Conservation (phyloP, 2,113 vertebrate species). For the Syngnathoides biaculeatus region DNA sequence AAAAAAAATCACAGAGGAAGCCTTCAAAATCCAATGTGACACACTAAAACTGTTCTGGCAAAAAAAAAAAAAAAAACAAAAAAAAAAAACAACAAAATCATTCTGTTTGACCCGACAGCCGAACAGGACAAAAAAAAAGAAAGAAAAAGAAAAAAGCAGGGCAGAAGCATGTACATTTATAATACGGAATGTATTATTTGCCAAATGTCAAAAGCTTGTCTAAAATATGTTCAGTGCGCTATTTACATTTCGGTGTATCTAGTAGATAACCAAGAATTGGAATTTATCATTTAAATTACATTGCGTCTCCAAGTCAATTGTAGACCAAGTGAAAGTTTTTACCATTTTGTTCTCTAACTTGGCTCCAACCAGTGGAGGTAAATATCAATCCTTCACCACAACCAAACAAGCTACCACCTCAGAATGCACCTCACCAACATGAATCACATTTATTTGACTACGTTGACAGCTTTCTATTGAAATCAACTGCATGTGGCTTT, state of each 20-base stretch:
- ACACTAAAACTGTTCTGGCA: too few species aligned
- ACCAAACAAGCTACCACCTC: background rate
- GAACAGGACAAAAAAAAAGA: too few species aligned
- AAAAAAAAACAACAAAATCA: too few species aligned
- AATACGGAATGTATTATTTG: background rate
- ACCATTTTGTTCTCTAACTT: background rate
- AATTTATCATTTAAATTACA: background rate
- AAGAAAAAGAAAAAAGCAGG: too few species aligned
- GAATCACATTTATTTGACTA: conserved; percentile 16
- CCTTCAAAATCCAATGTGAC: too few species aligned
- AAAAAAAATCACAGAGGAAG: too few species aligned
- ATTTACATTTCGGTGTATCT: background rate
- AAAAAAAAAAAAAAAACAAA: too few species aligned
- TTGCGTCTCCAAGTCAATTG: background rate
- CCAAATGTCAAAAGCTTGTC: background rate
- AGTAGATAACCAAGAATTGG: background rate
- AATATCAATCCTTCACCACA: background rate
- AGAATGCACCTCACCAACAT: background rate
- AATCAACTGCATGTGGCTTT: background rate
- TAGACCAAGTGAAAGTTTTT: background rate
- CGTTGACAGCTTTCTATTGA: background rate
- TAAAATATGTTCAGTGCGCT: background rate
- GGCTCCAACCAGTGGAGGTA: background rate
- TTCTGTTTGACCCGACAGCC: too few species aligned
- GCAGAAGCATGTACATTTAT: background rate